Evolutionary conservation across 2,113 vertebrate species (phyloP).

Genomic region (Reinhardtius hippoglossoides): DNA sequence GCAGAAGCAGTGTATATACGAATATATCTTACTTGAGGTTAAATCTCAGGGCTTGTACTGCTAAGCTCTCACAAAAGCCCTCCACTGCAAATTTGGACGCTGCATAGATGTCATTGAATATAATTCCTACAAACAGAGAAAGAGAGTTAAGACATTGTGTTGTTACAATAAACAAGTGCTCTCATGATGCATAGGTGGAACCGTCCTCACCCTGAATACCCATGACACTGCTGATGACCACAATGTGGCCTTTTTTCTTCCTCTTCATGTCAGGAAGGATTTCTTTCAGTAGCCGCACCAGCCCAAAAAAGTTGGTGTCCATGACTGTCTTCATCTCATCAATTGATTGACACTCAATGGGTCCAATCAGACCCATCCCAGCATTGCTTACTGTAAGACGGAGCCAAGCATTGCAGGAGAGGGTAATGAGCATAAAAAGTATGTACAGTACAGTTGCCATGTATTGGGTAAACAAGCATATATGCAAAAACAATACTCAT

Average conservation of each 20-base stretch:
- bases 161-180: background rate
- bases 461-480: too few species aligned
- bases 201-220: conserved; percentile 85
- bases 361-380: conserved; percentile 88
- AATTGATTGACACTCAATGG: conserved; percentile 88
- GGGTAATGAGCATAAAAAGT: background rate
- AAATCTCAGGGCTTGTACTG: conserved; percentile 89
- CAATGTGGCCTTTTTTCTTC: conserved; percentile 87
- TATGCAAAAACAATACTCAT: background rate
- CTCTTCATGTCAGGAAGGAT: conserved; percentile 90
- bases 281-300: conserved; percentile 88
- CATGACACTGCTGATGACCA: conserved; percentile 91
- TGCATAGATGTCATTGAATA: conserved; percentile 92
- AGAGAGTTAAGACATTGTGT: background rate
- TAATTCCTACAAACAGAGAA: conserved; percentile 79
- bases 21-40: conserved; percentile 86
- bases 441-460: too few species aligned
- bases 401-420: background rate
- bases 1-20: background rate
- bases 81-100: conserved; percentile 91
- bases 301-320: conserved; percentile 91
- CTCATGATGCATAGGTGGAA: background rate
- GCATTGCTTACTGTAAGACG: conserved; percentile 87
- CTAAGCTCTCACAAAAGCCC: conserved; percentile 91
- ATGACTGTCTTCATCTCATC: conserved; percentile 89